phyloP scores from a whole-genome alignment of 2,797 vertebrate species.

The Chaetophractus vellerosus region DNA sequence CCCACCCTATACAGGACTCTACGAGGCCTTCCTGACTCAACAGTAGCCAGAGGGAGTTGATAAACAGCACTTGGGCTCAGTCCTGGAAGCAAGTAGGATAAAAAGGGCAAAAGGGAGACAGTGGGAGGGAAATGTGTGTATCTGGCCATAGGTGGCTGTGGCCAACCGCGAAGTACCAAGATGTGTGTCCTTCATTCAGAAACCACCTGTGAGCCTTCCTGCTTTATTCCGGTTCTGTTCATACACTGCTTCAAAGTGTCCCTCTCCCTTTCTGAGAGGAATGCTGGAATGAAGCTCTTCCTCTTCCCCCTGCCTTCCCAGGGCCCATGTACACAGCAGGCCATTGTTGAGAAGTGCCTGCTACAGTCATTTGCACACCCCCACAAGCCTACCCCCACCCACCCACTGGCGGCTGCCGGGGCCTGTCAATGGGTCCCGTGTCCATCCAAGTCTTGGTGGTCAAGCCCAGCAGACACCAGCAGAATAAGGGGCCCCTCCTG shows the following conservation, averaged over 20 bases:
- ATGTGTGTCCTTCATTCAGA: neutral
- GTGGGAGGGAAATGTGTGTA: neutral
- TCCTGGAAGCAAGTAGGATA: neutral
- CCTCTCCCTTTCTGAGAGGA: neutral
- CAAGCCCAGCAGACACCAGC: conserved; percentile 17
- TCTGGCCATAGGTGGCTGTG: neutral
- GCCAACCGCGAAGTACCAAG: neutral
- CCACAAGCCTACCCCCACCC: conserved; percentile 36
- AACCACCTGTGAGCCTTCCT: neutral
- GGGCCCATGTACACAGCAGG: conserved; percentile 67
- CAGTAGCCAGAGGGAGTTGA: neutral
- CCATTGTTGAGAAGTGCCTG: conserved; percentile 75
- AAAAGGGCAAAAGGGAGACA: neutral
- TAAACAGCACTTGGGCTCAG: neutral
- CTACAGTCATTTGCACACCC: conserved; percentile 68
- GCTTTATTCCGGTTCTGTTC: neutral
- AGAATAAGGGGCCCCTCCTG: conserved; percentile 56
- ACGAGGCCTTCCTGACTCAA: neutral
- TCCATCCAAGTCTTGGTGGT: neutral
- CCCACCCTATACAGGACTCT: neutral
- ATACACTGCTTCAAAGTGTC: neutral
- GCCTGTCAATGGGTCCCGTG: conserved; percentile 80
- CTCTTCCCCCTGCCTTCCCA: neutral
- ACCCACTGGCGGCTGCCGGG: conserved; percentile 56
- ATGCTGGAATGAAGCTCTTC: conserved; percentile 32